Percentiles rank a stretch among this genome's conserved stretches.
phyloP scores from a whole-genome alignment of 2,888 invertebrate species.

The Nudaria mundana region DNA sequence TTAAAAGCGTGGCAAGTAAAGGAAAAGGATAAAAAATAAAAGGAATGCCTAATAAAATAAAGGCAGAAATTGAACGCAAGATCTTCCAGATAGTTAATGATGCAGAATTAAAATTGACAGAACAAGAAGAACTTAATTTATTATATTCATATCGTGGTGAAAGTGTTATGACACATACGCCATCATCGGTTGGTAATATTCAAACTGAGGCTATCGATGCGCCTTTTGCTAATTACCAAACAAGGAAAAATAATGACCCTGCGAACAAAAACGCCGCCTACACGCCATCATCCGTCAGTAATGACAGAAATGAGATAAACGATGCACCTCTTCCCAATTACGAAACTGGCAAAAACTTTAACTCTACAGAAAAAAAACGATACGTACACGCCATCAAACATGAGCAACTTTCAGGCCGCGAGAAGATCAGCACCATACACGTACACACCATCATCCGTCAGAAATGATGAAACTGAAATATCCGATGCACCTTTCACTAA shows the following conservation, averaged over 20 bases:
- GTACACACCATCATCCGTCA: slow-evolving; percentile 13
- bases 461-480: slow-evolving; percentile 10
- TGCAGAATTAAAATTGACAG: slow-evolving; percentile 5
- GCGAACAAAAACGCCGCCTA: slow-evolving; percentile 23
- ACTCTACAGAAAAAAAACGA: neutral
- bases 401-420: slow-evolving; percentile 7
- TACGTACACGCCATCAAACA: slow-evolving; percentile 10
- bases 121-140: slow-evolving; percentile 10
- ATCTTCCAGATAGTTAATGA: slow-evolving; percentile 7
- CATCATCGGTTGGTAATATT: slow-evolving; percentile 13
- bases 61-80: slow-evolving; percentile 11
- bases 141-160: slow-evolving; percentile 11
- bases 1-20: neutral
- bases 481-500: slow-evolving; percentile 7
- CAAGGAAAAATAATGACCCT: neutral
- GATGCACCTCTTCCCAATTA: neutral
- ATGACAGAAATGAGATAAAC: too few species aligned
- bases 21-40: too few species aligned
- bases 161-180: slow-evolving; percentile 10
- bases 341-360: neutral
- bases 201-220: slow-evolving; percentile 5
- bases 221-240: slow-evolving; percentile 7
- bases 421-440: slow-evolving; percentile 5
- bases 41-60: slow-evolving; percentile 5
- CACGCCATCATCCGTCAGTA: neutral